These are phyloP conservation scores for Chaunax sp. DNA, from an alignment of 2,797 vertebrate species.

Conservation along the genomic window DNA sequence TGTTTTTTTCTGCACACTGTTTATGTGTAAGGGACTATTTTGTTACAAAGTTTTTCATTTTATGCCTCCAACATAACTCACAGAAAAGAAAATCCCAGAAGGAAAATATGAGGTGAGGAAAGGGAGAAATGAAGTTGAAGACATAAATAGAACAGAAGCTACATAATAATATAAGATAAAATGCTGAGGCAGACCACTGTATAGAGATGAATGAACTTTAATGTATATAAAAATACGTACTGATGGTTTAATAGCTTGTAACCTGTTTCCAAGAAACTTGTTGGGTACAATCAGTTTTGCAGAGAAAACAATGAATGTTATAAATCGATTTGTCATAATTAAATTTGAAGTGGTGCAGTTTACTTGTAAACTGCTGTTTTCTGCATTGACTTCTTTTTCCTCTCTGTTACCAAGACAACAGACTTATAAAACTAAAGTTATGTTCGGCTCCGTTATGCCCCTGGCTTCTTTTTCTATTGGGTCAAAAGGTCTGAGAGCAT, in stretches of 20 bases:
- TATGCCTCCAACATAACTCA: neutral
- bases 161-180: no score
- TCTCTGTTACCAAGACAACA: constrained; percentile 70
- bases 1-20: neutral
- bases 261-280: no score
- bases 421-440: constrained; percentile 59
- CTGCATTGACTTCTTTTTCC: constrained; percentile 28
- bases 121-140: no score
- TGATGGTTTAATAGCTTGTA: no score
- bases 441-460: constrained; percentile 52
- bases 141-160: no score
- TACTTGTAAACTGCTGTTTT: constrained; percentile 34
- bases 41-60: neutral
- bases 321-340: no score
- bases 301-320: constrained; percentile 4
- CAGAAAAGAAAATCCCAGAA: neutral
- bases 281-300: neutral
- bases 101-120: no score
- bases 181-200: no score
- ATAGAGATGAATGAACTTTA: no score
- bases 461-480: constrained; percentile 42
- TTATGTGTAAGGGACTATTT: constrained; percentile 19
- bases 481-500: constrained; percentile 57
- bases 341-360: neutral
- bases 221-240: no score